Percentiles rank a stretch among this genome's conserved stretches.
Evolutionary conservation across 2,113 vertebrate species (phyloP).

Genomic region (Natator depressus): DNA sequence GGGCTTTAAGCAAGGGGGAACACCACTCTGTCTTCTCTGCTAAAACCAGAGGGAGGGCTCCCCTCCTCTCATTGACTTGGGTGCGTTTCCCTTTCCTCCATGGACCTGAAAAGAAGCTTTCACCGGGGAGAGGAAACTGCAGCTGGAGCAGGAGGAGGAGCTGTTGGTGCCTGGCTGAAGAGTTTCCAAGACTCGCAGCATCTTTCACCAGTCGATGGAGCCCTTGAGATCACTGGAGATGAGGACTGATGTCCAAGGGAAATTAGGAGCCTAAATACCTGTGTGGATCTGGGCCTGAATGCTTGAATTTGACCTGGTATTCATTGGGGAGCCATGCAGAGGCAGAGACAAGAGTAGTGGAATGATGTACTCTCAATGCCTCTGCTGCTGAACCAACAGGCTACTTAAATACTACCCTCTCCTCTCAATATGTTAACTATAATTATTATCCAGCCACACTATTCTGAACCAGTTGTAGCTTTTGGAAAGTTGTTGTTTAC

Average conservation of each 20-base stretch:
- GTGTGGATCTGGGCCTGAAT: not conserved
- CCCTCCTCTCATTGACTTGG: not conserved
- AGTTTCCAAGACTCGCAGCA: not conserved
- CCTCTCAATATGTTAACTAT: not conserved
- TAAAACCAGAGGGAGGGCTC: fast-evolving
- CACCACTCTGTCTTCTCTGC: not conserved
- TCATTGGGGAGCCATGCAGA: not conserved
- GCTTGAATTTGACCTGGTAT: not conserved
- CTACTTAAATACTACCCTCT: not conserved
- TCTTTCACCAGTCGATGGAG: not conserved
- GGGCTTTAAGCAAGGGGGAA: not conserved
- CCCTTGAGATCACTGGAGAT: not conserved
- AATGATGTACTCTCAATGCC: not conserved
- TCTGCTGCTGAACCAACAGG: not conserved
- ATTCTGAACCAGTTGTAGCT: not conserved
- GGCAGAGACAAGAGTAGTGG: too few relatives aligned
- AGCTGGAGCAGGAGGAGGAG: not conserved
- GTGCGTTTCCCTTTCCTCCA: not conserved
- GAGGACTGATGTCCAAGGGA: not conserved
- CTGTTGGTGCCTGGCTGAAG: not conserved
- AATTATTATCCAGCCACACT: not conserved
- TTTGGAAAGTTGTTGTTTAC: not conserved
- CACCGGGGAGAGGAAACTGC: not conserved
- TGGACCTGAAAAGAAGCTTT: not conserved
- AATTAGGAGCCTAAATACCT: not conserved